Evolutionary conservation across 2,797 vertebrate genomes (phyloP).

Genomic region (Amblyopsis hoosieri): DNA sequence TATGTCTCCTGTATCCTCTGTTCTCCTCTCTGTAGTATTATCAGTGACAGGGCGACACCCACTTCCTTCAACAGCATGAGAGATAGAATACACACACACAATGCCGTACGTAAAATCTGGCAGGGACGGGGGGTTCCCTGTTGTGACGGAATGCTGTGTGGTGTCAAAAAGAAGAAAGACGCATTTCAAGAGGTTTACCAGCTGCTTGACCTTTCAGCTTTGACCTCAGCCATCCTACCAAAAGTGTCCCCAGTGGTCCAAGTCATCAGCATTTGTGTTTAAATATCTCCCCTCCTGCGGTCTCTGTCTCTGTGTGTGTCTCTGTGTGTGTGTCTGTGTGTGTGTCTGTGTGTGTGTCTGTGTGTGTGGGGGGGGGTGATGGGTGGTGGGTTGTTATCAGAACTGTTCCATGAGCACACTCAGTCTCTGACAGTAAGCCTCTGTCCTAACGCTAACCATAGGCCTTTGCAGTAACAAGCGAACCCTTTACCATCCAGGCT

Average conservation of each 20-base stretch:
- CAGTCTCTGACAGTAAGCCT: too few relatives aligned
- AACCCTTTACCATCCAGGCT: constrained; percentile 40
- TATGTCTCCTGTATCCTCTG: not conserved
- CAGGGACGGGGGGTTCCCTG: constrained; percentile 36
- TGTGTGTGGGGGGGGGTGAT: not conserved
- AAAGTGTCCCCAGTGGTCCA: not conserved
- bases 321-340: not conserved
- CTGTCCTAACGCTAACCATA: constrained; percentile 27
- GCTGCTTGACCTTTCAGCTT: constrained; percentile 73
- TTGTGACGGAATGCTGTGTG: constrained; percentile 66
- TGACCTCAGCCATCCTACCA: constrained; percentile 39
- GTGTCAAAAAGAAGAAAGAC: constrained; percentile 51
- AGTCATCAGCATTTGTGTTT: not conserved
- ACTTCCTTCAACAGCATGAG: not conserved
- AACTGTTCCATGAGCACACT: too few relatives aligned
- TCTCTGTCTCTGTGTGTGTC: not conserved
- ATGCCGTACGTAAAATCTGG: constrained; percentile 35
- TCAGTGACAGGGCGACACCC: not conserved
- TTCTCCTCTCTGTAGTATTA: not conserved
- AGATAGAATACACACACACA: not conserved
- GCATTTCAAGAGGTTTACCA: constrained; percentile 73
- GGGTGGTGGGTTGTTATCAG: not conserved
- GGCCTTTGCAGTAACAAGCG: constrained; percentile 51
- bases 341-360: not conserved
- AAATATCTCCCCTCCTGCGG: constrained; percentile 11